Evolutionary conservation across 1,140 invertebrate genomes (phyloP), one percentile per base, ranked within the genome.

Genomic region (Octopus bimaculoides): DNA sequence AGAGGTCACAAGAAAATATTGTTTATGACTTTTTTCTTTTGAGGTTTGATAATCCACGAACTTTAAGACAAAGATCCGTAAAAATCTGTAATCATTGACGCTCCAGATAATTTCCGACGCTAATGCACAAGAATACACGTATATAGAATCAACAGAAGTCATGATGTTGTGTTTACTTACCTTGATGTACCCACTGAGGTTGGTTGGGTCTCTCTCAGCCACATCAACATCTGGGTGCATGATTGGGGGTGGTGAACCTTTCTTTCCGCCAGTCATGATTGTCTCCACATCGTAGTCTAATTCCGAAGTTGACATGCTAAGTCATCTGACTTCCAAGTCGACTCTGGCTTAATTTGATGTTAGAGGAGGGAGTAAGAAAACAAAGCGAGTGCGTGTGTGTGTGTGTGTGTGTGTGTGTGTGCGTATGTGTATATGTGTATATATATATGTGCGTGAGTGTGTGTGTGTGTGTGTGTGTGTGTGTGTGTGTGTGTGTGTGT

Each of bases 211-310:
- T 41, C 74, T 75, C 52, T 75, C 74, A 52, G 74, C 74, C 17
- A 75, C 41, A 52, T 75, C 74, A 9, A 75, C 74, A 10, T 75
- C 74, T 7, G 74, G 74, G 26, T 75, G 74, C 74, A 53, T 75
- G 26, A 75, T 75, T 9, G 74, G 74, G 12, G 74, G 74, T 7
- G 74, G 74, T 7, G 74, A 75, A 52, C 74, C 74, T 53, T 75
- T 75, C 8, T 53, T 75, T 5, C 20, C 20, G 17, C 74, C 74
- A 17, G 74, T 75, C 74, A 75, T 75, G 17, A n/a, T 75, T 75
- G 52, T 14, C 12, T 52, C 52, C 12, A 41, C 52, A 75, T 75
- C 74, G 52, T 75, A 52, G 74, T 75, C 74, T 20, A 71, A 14
- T 20, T 71, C 66, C 66, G 17, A 20, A 20, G 17, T 20, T 71